A percentile compares a stretch with the other conserved stretches of the same genome.
Evolutionary conservation across 2,888 invertebrate species (phyloP).

Genomic region (Amphipyra berbera): DNA sequence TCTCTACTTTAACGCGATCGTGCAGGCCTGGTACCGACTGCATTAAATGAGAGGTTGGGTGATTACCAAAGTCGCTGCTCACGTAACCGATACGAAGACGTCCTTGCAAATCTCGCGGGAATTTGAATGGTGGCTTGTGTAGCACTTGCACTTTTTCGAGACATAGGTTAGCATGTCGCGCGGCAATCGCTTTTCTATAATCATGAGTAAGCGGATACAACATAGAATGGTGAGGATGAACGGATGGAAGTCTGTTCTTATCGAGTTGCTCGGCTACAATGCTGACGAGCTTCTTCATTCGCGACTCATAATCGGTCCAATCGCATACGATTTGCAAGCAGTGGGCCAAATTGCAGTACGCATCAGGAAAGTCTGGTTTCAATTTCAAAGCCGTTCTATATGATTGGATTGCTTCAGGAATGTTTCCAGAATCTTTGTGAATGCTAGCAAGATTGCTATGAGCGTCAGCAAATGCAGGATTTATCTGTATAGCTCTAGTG

Average conservation of each 20-base stretch:
- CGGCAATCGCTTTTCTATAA: conserved; percentile 98
- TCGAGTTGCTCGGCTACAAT: conserved; percentile 99
- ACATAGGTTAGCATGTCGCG: conserved; percentile 98
- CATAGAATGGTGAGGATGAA: conserved; percentile 99
- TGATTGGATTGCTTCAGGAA: conserved; percentile 99
- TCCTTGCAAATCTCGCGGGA: conserved; percentile 92
- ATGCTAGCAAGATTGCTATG: conserved; percentile 99
- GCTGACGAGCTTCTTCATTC: conserved; percentile 98
- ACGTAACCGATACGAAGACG: conserved; percentile 98
- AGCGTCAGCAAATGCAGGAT: conserved; percentile 99
- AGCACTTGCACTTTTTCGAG: conserved; percentile 99
- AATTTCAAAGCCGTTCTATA: conserved; percentile 99
- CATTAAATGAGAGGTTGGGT: conserved; percentile 99
- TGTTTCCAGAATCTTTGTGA: conserved; percentile 99
- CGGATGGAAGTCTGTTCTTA: conserved; percentile 98
- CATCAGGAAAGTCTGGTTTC: conserved; percentile 99
- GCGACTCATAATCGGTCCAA: conserved; percentile 99
- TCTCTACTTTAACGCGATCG: conserved; percentile 95
- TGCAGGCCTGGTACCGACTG: conserved; percentile 99
- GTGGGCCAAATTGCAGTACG: conserved; percentile 99
- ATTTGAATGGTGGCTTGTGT: conserved; percentile 97
- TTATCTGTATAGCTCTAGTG: conserved; percentile 99
- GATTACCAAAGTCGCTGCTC: conserved; percentile 99
- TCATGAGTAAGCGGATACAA: conserved; percentile 99
- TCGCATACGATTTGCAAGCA: conserved; percentile 99